Evolutionary conservation across 23 tunicate species (phyloP), one percentile per base, ranked within the genome.

Genomic region (Styela plicata): DNA sequence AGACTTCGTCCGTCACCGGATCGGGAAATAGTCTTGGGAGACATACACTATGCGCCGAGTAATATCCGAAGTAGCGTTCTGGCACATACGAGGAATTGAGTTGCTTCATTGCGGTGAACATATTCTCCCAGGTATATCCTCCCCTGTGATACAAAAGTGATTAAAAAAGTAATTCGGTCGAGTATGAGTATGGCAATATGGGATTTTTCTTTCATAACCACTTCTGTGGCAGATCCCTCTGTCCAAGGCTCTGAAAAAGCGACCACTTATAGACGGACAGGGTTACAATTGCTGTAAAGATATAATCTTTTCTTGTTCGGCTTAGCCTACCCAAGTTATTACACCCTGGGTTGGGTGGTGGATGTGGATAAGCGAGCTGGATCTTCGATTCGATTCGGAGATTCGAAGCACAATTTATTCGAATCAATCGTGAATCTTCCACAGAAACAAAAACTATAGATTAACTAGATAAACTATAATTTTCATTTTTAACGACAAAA

Each of bases 31-130:
- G 67, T 1, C 85, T 86, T 22, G 96, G 96, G 31, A 90, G 87
- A 33, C 96, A 90, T 10, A 90, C 96, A 3, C 96, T 88, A 32
- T 90, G 84, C 10, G 96, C 96, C 7, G 96, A 90, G 86, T 90
- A 90, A 77, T 90, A 86, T 33, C 96, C 96, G 63, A 80, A 90
- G 32, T 69, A 81, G 24, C 68, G 64, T 20, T 81, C 82, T 7
- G 88, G 88, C 10, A 24, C 79, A 53, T 74, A 74, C 19, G 63
- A 18, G 16, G 1, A 32, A 74, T 74, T 74, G 0, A 74, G 0
- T 23, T 30, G 52, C 23, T 32, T 34, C 79, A 74, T 74, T 0
- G 79, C 52, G 18, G 79, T 20, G 1, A 74, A 24, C 79, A 74
- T 74, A 23, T 32, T 31, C 24, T 27, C 79, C 79, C 79, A 74